Evolutionary conservation across 2,797 vertebrate genomes (phyloP).

Genomic region (Halcyon badia): DNA sequence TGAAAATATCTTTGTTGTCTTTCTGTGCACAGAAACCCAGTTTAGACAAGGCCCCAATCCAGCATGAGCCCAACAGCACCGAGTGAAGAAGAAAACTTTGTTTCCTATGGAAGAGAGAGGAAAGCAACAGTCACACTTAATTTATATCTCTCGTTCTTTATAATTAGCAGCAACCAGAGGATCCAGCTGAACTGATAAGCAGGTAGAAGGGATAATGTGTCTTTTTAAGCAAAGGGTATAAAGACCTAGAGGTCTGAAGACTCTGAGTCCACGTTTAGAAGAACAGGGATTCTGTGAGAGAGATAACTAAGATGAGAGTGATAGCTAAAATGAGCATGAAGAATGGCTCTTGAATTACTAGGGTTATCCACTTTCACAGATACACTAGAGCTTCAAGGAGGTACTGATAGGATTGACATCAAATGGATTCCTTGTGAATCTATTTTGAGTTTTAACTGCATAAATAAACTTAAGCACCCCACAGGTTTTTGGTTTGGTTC

Average conservation of each 20-base stretch:
- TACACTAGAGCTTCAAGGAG: background rate
- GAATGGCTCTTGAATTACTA: background rate
- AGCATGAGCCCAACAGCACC: accelerated
- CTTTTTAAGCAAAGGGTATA: background rate
- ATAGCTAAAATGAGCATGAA: accelerated
- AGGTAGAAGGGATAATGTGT: background rate
- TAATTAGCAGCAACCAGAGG: background rate
- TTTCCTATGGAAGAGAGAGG: background rate
- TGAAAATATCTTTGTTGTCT: background rate
- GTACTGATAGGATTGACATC: background rate
- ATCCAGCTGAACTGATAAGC: background rate
- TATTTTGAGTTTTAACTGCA: background rate
- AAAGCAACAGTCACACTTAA: background rate
- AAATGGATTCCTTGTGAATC: background rate
- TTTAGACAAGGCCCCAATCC: background rate
- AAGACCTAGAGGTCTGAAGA: background rate
- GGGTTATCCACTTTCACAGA: background rate
- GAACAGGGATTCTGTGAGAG: background rate
- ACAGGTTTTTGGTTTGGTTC: background rate
- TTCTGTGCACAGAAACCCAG: background rate
- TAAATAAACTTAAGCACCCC: background rate
- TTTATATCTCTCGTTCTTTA: background rate
- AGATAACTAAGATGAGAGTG: background rate
- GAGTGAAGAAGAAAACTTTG: background rate
- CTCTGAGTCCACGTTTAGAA: background rate